Base-by-base conservation (phyloP, 2,888 invertebrate genomes). In the Chymomyza amoena region DNA sequence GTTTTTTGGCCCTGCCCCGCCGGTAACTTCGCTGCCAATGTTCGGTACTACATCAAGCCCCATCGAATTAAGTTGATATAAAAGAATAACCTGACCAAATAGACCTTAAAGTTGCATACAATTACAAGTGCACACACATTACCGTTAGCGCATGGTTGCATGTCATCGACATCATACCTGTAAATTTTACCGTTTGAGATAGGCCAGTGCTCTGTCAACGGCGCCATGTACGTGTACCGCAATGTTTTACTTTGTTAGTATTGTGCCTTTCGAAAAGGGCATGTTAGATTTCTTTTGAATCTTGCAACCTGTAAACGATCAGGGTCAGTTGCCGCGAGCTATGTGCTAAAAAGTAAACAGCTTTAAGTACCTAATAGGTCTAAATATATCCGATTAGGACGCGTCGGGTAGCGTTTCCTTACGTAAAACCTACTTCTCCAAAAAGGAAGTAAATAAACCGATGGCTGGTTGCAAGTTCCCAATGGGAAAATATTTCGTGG, bases 71-170 rank as follows among this genome's bases (percentile, higher is more conserved):
- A 36, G 54, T 61, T 62, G 60, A 68, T 73, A 71, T 66, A 64
- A 69, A 71, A 61, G 20, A 61, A 69, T 74, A 84, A 74, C 67
- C 77, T 82, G 81, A 72, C 70, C 75, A 80, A 77, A 69, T 69
- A 73, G 61, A 69, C 73, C 70, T 77, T 75, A 84, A 76, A 78
- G 68, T 73, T 69, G 79, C 79, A 75, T 77, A 65, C 73, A 78
- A 77, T 72, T 85, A 82, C 83, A 87, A 76, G 76, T 86, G 88
- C 84, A 86, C 84, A 88, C 88, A 84, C 77, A 72, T 61, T 88
- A 84, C 88, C 84, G 84, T 88, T 84, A 84, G 77, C 77, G 72
- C 70, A 75, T 75, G 72, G 62, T 45, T 45, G 54, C 61, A 54
- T 62, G 4, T 39, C 59, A 72, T 74, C 80, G 51, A 67, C 15